phyloP scores from a whole-genome alignment of 2,113 vertebrate genomes.

The Azemiops feae region DNA sequence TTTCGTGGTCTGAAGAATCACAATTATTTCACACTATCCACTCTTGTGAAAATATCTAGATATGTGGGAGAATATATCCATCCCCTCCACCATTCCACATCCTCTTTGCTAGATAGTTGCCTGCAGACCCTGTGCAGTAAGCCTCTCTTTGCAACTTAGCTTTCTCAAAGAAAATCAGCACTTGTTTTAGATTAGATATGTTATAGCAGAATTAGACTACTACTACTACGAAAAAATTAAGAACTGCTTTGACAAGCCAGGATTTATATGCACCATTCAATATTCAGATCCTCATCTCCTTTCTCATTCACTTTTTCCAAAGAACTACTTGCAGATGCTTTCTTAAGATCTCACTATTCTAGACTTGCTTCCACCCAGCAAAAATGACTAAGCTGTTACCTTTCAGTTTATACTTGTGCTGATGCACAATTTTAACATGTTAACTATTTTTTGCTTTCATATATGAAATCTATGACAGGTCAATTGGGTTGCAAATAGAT shows the following conservation, averaged over 20 bases:
- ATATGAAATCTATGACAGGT: too few relatives aligned
- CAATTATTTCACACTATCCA: not conserved
- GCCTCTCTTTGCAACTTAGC: not conserved
- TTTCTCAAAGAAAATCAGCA: not conserved
- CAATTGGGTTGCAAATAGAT: too few relatives aligned
- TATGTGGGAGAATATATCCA: not conserved
- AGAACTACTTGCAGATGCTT: not conserved
- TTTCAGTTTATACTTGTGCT: not conserved
- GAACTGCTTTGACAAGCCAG: not conserved
- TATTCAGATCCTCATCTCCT: not conserved
- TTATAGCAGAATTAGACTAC: not conserved
- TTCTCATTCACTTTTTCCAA: not conserved
- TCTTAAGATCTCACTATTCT: not conserved
- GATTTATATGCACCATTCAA: not conserved
- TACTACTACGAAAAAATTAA: too few relatives aligned
- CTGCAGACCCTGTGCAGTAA: not conserved
- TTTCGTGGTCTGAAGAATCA: not conserved
- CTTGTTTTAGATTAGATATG: not conserved
- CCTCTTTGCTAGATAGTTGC: not conserved
- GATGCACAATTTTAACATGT: not conserved
- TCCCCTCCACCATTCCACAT: not conserved
- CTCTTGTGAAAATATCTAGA: not conserved
- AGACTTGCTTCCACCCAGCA: not conserved
- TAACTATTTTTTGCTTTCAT: too few relatives aligned
- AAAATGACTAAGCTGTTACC: not conserved